Conservation (phyloP, 2,113 vertebrate genomes). For the Hippocampus zosterae region DNA sequence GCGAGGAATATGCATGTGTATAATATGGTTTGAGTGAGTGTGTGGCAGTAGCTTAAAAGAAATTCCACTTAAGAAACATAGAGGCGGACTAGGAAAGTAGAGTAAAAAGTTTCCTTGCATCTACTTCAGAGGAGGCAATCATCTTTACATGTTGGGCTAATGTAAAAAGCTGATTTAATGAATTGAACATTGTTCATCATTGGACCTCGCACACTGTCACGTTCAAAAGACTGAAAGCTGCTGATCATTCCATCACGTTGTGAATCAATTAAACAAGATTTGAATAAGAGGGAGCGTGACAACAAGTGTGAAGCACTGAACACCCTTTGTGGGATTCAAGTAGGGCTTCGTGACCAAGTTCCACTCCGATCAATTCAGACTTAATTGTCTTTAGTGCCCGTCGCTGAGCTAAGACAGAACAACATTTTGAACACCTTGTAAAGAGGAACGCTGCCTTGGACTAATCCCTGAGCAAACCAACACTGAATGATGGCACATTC, state of each 20-base stretch:
- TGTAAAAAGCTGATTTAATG: constrained; percentile 10
- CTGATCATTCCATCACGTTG: constrained; percentile 23
- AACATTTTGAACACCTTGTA: constrained; percentile 27
- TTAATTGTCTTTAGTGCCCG: constrained; percentile 36
- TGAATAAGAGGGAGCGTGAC: constrained; percentile 17
- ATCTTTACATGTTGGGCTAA: not conserved
- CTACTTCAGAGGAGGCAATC: not conserved
- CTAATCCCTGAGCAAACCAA: constrained; percentile 40
- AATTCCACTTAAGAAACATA: not conserved
- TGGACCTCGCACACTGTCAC: constrained; percentile 18
- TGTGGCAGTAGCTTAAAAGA: not conserved
- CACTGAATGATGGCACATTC: constrained; percentile 30
- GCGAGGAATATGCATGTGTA: not conserved
- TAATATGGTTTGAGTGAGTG: not conserved
- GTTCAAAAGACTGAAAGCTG: constrained; percentile 27
- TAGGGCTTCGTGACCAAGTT: constrained; percentile 17
- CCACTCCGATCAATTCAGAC: constrained; percentile 24
- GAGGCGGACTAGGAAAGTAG: not conserved
- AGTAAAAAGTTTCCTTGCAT: not conserved
- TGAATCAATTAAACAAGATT: constrained; percentile 35
- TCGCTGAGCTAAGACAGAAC: constrained; percentile 42
- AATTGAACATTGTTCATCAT: constrained; percentile 23
- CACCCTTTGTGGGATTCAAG: constrained; percentile 16
- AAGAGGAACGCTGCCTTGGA: constrained; percentile 34
- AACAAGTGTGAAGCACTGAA: constrained; percentile 20